Base-by-base conservation (phyloP, 53 echinoderm and acorn worm genomes). In the Glandiceps talaboti region DNA sequence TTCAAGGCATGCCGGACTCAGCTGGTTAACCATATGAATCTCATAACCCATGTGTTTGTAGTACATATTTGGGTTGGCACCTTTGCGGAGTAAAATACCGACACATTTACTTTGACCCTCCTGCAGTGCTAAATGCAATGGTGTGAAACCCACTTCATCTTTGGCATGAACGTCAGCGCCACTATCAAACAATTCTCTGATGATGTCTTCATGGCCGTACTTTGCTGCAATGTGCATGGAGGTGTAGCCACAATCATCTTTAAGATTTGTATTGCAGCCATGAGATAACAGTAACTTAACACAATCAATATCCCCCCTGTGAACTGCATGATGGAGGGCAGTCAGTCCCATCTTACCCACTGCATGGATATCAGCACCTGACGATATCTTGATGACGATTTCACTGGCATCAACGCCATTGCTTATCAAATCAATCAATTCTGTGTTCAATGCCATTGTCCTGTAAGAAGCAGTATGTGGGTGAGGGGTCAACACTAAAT, bases 21-120 rank as follows among this genome's bases (percentile, higher is more conserved):
- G 83, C 0, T 75, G 33, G 0, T 88, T 90, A 25, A 95, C 73
- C 64, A 79, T 75, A 14, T 92, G 92, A 28, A 95, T 87, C 85
- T 95, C 96, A 74, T 86, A 88, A 32, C 96, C 96, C 27, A 95
- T 79, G 30, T 86, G 83, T n/a, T 85, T 90, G 76, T 95, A 89
- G 82, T 83, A 83, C 76, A 77, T 81, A 31, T 95, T 92, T 0
- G 92, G 89, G 29, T 92, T 87, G 29, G 90, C 96, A 77, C 96
- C 96, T 33, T 86, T 74, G 79, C 86, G 79, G 28, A 95, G 83
- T 31, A 95, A 74, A 25, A 87, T 73, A 33, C 85, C 85, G n/a
- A 89, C 87, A 73, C 90, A 89, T 1, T 87, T 84, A n/a, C 73
- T 45, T 76, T 92, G 45, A 14, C 96, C 96, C 76, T 90, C 90